Evolutionary conservation across 2,888 invertebrate species (phyloP).

Genomic region (Cyclophora punctaria): DNA sequence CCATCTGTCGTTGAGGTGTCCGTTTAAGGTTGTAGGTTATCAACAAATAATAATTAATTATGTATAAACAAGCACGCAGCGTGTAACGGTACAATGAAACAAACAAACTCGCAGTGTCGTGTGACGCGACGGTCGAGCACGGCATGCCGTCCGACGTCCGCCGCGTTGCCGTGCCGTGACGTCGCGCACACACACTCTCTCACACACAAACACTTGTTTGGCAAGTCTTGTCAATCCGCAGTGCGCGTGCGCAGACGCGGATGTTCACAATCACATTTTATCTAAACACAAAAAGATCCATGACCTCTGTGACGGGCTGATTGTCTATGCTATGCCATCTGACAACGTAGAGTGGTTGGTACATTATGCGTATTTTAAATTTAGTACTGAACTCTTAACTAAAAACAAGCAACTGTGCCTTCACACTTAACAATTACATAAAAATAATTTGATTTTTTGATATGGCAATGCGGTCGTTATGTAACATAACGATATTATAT

Average conservation of each 20-base stretch:
- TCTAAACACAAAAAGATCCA: constrained; percentile 13
- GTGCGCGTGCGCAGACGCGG: no score
- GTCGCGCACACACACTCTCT: neutral
- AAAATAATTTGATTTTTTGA: constrained; percentile 66
- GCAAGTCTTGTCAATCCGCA: constrained; percentile 14
- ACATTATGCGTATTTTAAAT: constrained; percentile 41
- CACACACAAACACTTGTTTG: constrained; percentile 3
- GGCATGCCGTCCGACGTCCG: no score
- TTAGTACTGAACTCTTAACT: constrained; percentile 35
- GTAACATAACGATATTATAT: constrained; percentile 61
- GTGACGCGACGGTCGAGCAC: neutral
- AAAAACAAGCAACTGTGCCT: constrained; percentile 28
- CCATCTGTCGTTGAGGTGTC: constrained; percentile 45
- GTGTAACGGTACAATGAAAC: constrained; percentile 66
- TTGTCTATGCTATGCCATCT: constrained; percentile 22
- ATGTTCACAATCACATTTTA: neutral
- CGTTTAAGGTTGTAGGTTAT: constrained; percentile 42
- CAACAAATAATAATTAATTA: constrained; percentile 16
- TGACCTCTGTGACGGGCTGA: constrained; percentile 14
- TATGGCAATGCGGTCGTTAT: constrained; percentile 69
- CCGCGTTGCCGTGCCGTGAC: no score
- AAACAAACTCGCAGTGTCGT: constrained; percentile 19
- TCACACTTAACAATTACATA: constrained; percentile 52
- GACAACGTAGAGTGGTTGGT: constrained; percentile 25
- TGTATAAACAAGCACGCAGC: constrained; percentile 49